Conservation (phyloP, 2,888 invertebrate species). For the Minunthozetes semirufus region DNA sequence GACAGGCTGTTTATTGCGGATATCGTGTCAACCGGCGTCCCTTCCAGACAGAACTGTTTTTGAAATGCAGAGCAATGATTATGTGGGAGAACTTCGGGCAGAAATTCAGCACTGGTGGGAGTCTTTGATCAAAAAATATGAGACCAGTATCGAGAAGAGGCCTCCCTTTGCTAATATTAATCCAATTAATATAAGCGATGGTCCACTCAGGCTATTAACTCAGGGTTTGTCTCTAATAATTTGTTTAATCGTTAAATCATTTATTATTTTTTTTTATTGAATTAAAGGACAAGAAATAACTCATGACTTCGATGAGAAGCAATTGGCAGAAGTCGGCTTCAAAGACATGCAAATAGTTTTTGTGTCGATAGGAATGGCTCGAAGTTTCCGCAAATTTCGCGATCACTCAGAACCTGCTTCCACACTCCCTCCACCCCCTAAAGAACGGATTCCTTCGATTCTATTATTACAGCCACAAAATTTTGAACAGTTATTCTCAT, state of each 20-base stretch:
- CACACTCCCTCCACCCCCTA: slow-evolving; percentile 71
- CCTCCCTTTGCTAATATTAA: neutral
- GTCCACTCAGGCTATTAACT: slow-evolving; percentile 32
- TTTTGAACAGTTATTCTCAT: slow-evolving; percentile 79
- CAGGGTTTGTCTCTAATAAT: slow-evolving; percentile 19
- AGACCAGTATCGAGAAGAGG: neutral
- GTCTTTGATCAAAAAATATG: neutral
- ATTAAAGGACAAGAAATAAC: slow-evolving; percentile 87
- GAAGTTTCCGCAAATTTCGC: slow-evolving; percentile 55
- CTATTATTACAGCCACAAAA: slow-evolving; percentile 74
- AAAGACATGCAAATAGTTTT: slow-evolving; percentile 90
- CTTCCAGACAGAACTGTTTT: slow-evolving; percentile 56
- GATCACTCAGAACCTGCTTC: slow-evolving; percentile 76
- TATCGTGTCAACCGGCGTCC: slow-evolving; percentile 73
- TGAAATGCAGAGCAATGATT: slow-evolving; percentile 73
- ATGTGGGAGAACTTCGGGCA: slow-evolving; percentile 82
- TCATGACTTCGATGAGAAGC: slow-evolving; percentile 84
- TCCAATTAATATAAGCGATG: slow-evolving; percentile 5
- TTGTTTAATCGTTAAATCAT: neutral
- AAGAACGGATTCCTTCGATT: slow-evolving; percentile 73
- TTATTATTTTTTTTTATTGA: no score
- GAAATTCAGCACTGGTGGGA: slow-evolving; percentile 97
- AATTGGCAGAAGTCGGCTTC: slow-evolving; percentile 81
- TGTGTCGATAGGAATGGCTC: slow-evolving; percentile 74
- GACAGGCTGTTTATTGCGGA: slow-evolving; percentile 60